Evolutionary conservation across 2,797 vertebrate species (phyloP).

Genomic region (Sebastes diaconus): DNA sequence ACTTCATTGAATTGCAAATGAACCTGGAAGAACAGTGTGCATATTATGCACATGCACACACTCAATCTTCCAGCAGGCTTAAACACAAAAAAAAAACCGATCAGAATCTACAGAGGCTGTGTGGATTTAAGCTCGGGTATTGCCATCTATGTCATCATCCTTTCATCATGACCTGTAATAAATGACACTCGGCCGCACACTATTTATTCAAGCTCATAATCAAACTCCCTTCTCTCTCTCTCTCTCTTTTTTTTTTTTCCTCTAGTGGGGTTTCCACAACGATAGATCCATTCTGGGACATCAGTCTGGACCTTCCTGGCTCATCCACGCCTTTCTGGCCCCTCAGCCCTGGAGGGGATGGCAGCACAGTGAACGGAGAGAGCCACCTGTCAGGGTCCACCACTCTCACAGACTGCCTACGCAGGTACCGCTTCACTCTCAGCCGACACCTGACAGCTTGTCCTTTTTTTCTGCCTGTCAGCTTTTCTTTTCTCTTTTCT

Average conservation of each 20-base stretch:
- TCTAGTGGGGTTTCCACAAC: conserved; percentile 96
- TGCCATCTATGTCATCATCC: conserved; percentile 62
- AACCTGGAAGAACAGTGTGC: conserved; percentile 13
- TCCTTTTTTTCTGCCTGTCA: not conserved
- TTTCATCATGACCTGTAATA: conserved; percentile 50
- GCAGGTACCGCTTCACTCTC: conserved; percentile 83
- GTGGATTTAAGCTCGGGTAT: conserved; percentile 20
- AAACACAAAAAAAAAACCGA: conserved; percentile 38
- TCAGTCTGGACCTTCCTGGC: conserved; percentile 96
- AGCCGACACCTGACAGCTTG: not conserved
- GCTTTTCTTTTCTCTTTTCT: not conserved
- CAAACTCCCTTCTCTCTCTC: not conserved
- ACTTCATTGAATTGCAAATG: conserved; percentile 67
- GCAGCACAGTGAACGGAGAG: conserved; percentile 95
- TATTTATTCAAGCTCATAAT: conserved; percentile 22
- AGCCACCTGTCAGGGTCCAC: conserved; percentile 93
- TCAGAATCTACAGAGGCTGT: conserved; percentile 31
- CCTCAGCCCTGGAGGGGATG: conserved; percentile 94
- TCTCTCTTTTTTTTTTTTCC: not conserved
- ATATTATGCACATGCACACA: conserved; percentile 35
- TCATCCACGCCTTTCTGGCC: conserved; percentile 99
- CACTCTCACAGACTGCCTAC: conserved; percentile 96
- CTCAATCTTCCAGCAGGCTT: conserved; percentile 28
- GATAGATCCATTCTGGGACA: conserved; percentile 99
- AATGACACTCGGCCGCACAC: conserved; percentile 10